Percentiles rank a stretch among this genome's conserved stretches.
Evolutionary conservation across 2,113 vertebrate genomes (phyloP).

Genomic region (Sinocyclocheilus anshuiensis): DNA sequence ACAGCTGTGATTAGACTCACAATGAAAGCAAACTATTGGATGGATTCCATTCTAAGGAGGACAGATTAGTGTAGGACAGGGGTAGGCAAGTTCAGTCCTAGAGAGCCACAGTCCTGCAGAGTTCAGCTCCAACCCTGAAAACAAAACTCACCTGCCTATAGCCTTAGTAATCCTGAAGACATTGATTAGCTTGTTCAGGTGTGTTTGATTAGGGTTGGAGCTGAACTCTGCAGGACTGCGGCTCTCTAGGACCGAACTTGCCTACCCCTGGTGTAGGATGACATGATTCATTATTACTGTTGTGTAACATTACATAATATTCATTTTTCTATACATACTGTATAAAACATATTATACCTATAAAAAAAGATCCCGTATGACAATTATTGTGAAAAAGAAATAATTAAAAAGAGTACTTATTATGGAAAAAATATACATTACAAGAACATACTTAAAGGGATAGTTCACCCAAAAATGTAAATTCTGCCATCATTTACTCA

Average conservation of each 20-base stretch:
- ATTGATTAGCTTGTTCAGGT: too few species aligned
- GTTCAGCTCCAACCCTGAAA: too few species aligned
- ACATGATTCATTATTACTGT: not conserved
- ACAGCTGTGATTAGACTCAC: conserved; percentile 36
- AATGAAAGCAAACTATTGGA: not conserved
- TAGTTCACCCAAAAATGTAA: too few species aligned
- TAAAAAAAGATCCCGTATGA: not conserved
- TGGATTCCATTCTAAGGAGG: not conserved
- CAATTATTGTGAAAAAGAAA: not conserved
- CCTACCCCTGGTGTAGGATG: too few species aligned
- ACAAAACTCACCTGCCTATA: too few species aligned
- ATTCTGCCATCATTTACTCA: too few species aligned
- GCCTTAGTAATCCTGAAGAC: too few species aligned
- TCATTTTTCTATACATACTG: not conserved
- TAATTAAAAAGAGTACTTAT: not conserved
- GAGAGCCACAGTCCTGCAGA: too few species aligned
- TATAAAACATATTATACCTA: not conserved
- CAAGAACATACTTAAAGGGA: not conserved
- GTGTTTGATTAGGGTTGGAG: too few species aligned
- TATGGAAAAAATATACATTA: not conserved
- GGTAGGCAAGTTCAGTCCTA: too few species aligned
- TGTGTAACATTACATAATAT: not conserved
- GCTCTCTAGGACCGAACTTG: too few species aligned
- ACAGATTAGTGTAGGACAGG: not conserved
- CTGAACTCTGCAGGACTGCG: too few species aligned